A percentile compares a stretch with the other conserved stretches of the same genome.
These are phyloP conservation scores for Rosalia funebris DNA, from an alignment of 2,888 invertebrate species.

Conservation along the genomic window DNA sequence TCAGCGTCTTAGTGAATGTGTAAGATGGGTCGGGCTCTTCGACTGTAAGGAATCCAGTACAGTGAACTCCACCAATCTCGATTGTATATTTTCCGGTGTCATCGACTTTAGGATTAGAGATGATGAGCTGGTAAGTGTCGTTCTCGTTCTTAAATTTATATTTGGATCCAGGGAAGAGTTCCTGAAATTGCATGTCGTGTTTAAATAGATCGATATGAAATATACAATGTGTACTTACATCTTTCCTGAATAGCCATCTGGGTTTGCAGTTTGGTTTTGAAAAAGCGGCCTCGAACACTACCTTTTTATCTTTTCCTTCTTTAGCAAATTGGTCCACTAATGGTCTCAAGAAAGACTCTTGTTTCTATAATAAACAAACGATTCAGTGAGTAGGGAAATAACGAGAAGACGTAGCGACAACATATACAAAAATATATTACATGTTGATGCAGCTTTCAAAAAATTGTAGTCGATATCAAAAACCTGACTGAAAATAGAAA, in stretches of 20 bases:
- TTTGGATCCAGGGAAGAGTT: slow-evolving; percentile 95
- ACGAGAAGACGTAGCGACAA: slow-evolving; percentile 33
- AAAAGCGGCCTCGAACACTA: slow-evolving; percentile 92
- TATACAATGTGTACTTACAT: slow-evolving; percentile 73
- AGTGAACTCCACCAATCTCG: slow-evolving; percentile 90
- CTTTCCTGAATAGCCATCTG: slow-evolving; percentile 91
- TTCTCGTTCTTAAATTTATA: slow-evolving; percentile 95
- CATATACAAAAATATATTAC: slow-evolving; percentile 43
- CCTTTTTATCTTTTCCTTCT: slow-evolving; percentile 96
- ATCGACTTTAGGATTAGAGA: slow-evolving; percentile 91
- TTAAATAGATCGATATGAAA: not conserved
- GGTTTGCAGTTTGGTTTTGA: slow-evolving; percentile 95
- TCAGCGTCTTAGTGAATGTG: slow-evolving; percentile 89
- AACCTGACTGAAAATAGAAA: slow-evolving; percentile 53
- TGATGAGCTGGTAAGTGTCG: slow-evolving; percentile 89
- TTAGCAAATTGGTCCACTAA: slow-evolving; percentile 93
- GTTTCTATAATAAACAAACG: slow-evolving; percentile 74
- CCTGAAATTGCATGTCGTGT: slow-evolving; percentile 67
- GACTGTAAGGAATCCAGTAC: slow-evolving; percentile 92
- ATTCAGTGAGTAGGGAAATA: slow-evolving; percentile 26
- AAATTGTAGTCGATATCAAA: slow-evolving; percentile 55
- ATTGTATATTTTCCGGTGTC: slow-evolving; percentile 97
- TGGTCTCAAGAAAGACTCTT: slow-evolving; percentile 93
- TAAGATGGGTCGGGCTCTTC: slow-evolving; percentile 97
- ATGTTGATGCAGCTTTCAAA: slow-evolving; percentile 51